Evolutionary conservation across 2,797 vertebrate species (phyloP), one percentile per base, ranked within the genome.

Genomic region (Percopsis omiscomaycus): DNA sequence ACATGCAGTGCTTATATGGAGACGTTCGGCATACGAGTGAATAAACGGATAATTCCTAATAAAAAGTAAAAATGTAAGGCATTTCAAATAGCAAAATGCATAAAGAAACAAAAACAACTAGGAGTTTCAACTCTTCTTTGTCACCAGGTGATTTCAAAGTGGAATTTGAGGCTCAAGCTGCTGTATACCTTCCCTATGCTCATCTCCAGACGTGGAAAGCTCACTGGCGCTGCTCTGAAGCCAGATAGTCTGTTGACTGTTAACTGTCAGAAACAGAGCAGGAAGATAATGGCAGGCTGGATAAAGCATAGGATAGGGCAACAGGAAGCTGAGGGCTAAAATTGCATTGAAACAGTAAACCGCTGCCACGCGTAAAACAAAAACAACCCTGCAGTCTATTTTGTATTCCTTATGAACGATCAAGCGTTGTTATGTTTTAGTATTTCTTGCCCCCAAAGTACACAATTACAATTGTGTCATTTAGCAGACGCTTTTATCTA

Each of bases 181-280:
- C 4, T 56, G 60, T 71, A 22, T 65, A 80, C 82, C 71, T 81
- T 68, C 77, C 55, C 68, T 68, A 64, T 53, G 55, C 56, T 74
- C 48, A 69, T 72, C 50, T 64, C 51, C 51, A 53, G 69, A 63
- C 61, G 69, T 71, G 48, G 67, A 57, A 32, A 57, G 61, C 32
- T 68, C 22, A 55, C 53, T 5, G 61, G 66, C 69, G 68, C 69
- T 44, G 61, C 56, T 16, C 62, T 69, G 77, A 79, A 73, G 53
- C 59, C 68, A 85, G 56, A 79, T 66, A 73, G 47, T 55, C 71
- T 75, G 62, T 49, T 5, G 71, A 74, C 88, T 73, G 86, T 90
- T 89, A 89, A 90, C 87, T 67, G 86, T 74, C 77, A 79, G 37
- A 55, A 74, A 74, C 68, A 71, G 61, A 77, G 59, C 2, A 45